Conservation (phyloP, 2,113 vertebrate genomes). For the Corydoras maculifer region DNA sequence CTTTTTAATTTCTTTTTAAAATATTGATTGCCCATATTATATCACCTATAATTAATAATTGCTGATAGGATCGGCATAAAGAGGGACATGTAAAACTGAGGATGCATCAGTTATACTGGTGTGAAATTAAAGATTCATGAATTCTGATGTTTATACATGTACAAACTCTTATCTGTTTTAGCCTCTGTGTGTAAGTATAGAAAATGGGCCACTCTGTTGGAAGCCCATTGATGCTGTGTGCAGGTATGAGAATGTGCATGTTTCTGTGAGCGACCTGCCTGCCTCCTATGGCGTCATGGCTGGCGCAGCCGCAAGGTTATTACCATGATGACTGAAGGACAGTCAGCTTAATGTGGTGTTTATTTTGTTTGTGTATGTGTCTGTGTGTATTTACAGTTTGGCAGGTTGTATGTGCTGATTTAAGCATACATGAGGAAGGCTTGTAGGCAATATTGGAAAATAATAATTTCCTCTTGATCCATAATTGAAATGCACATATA, state of each 20-base stretch:
- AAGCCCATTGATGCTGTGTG: conserved; percentile 18
- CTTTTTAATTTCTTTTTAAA: too few species aligned
- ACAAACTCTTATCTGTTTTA: background rate
- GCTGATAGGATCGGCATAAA: too few species aligned
- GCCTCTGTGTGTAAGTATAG: conserved; percentile 11
- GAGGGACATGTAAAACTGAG: too few species aligned
- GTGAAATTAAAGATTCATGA: too few species aligned
- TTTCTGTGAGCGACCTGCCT: background rate
- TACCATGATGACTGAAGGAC: conserved; percentile 26
- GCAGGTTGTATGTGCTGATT: background rate
- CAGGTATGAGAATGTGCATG: background rate
- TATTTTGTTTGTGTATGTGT: background rate
- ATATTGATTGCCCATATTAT: too few species aligned
- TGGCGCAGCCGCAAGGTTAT: conserved; percentile 32
- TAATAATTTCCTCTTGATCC: background rate
- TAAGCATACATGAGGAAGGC: background rate
- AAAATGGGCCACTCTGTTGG: conserved; percentile 29
- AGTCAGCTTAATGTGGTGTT: background rate
- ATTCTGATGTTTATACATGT: conserved; percentile 6
- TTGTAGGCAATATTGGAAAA: background rate
- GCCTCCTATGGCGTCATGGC: conserved; percentile 21
- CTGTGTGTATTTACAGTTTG: background rate
- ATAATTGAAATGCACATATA: too few species aligned
- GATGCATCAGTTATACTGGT: too few species aligned
- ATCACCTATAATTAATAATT: too few species aligned